Evolutionary conservation across 2,797 vertebrate species (phyloP), one percentile per base, ranked within the genome.

Genomic region (Acipenser oxyrinchus): DNA sequence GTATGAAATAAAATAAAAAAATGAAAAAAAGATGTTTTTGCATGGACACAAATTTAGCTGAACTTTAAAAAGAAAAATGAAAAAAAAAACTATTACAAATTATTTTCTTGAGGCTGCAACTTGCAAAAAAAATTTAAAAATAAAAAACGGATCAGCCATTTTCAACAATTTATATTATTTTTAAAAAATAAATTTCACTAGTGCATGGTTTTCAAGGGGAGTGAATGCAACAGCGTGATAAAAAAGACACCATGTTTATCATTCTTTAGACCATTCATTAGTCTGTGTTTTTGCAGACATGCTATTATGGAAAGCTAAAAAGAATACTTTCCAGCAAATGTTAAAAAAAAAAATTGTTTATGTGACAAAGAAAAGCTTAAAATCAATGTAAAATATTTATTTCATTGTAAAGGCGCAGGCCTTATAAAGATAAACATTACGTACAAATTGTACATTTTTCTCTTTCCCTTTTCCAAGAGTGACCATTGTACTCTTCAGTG

Each of bases 141-240:
- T 86, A 82, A 91, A 92, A 82, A 91, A 92, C 88, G 89, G 89
- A 93, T 95, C 95, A 97, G 95, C 96, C 95, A 93, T 98, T 98
- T 99, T 95, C 93, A 93, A 96, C 87, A 88, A 90, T 99, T 98
- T 97, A 82, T 99, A 98, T 97, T 94, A 94, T 99, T 99, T 99
- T 95, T 97, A 18, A 91, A 97, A 93, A 84, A 89, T 91, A 93
- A 93, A 93, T 94, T 94, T 99, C 94, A 97, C 91, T 97, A 97
- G 92, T 98, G 97, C 96, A 99, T 99, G 97, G 92, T 98, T 98
- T 98, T 96, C 92, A 95, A 93, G 82, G 91, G 88, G 91, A 94
- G 94, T 94, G 94, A 97, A 97, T 96, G 97, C 95, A 91, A 91
- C 87, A 87, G 88, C 79, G 89, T 92, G 92, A 91, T 87, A 18